phyloP scores from a whole-genome alignment of 2,113 vertebrate species.

The Elephantulus edwardii region DNA sequence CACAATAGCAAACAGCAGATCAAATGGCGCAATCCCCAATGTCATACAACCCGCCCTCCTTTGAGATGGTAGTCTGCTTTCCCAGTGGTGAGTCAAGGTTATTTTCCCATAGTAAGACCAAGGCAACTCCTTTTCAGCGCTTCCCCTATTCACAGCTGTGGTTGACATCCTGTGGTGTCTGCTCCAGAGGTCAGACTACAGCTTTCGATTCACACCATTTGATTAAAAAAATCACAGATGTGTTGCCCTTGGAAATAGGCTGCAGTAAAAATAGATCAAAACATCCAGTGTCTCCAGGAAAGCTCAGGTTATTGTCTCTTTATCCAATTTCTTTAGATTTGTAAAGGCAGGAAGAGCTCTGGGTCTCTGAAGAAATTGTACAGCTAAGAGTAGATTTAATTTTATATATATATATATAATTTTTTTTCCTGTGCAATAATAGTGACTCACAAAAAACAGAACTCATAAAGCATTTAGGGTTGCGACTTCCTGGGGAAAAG shows the following conservation, averaged over 20 bases:
- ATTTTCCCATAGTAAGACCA: conserved; percentile 77
- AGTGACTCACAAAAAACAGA: conserved; percentile 69
- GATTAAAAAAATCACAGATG: conserved; percentile 86
- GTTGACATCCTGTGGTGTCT: conserved; percentile 77
- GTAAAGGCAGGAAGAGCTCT: conserved; percentile 73
- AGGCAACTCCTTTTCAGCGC: conserved; percentile 78
- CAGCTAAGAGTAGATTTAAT: conserved; percentile 75
- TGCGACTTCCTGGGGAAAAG: conserved; percentile 69
- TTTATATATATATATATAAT: no score
- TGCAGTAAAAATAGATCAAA: conserved; percentile 85
- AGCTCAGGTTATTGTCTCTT: conserved; percentile 78
- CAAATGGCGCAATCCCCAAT: conserved; percentile 74
- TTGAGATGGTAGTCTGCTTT: conserved; percentile 73
- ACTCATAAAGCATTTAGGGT: conserved; percentile 64
- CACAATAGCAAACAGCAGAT: conserved; percentile 71
- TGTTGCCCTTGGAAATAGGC: conserved; percentile 83
- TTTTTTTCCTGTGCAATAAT: conserved; percentile 60
- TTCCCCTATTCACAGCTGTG: conserved; percentile 78
- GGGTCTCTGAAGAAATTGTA: conserved; percentile 72
- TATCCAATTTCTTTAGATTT: conserved; percentile 77
- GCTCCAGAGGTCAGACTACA: conserved; percentile 81
- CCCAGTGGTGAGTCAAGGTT: conserved; percentile 45
- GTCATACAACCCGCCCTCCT: conserved; percentile 18
- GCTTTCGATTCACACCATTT: conserved; percentile 85
- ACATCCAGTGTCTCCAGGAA: conserved; percentile 81